Percentiles rank a stretch among this genome's conserved stretches.
Conservation (phyloP, 1,140 invertebrate species). For the Lepidurus packardi region DNA sequence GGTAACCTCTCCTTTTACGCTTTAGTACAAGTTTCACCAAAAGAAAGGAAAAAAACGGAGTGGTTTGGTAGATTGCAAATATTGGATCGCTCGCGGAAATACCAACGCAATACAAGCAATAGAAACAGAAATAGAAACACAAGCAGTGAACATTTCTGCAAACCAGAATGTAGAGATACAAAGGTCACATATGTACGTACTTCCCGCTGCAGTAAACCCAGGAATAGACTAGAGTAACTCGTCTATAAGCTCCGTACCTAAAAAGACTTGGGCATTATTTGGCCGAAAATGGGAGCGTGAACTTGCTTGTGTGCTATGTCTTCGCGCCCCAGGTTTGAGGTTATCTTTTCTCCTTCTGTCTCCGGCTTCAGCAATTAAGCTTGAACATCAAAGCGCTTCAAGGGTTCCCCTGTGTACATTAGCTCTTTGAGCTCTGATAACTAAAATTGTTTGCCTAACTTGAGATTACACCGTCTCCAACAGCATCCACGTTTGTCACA, state of each 20-base stretch:
- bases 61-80: too few species aligned
- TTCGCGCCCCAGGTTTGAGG: neutral
- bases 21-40: neutral
- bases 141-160: too few species aligned
- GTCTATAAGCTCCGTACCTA: too few species aligned
- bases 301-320: neutral
- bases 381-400: neutral
- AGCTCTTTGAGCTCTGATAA: slow-evolving; percentile 1
- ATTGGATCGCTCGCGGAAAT: too few species aligned
- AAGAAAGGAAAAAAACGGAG: too few species aligned
- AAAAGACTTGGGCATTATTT: neutral
- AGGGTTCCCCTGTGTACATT: neutral
- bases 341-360: neutral
- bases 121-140: too few species aligned
- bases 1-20: neutral
- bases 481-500: neutral
- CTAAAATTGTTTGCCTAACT: slow-evolving; percentile 7
- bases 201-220: too few species aligned
- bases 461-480: neutral
- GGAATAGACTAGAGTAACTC: too few species aligned
- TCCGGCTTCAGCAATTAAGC: neutral
- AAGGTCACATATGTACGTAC: too few species aligned
- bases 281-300: neutral
- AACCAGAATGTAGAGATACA: too few species aligned
- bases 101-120: too few species aligned